A percentile compares a stretch with the other conserved stretches of the same genome.
These are phyloP conservation scores for Elymnias hypermnestra DNA, from an alignment of 1,140 invertebrate genomes.

Conservation along the genomic window DNA sequence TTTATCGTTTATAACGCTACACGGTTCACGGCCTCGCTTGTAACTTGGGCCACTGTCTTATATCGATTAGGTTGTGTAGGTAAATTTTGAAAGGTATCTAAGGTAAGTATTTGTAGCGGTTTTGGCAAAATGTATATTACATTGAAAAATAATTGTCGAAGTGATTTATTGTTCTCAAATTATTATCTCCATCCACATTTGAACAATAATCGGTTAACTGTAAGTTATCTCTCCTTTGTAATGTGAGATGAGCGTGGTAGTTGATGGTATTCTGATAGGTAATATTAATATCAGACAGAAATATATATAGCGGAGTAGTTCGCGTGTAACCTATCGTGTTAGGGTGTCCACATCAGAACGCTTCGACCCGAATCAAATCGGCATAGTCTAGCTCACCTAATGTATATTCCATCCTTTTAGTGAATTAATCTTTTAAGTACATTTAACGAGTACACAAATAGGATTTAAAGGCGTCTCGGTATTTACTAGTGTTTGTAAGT, in stretches of 20 bases:
- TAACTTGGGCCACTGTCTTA: conserved; percentile 39
- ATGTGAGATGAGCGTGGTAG: conserved; percentile 27
- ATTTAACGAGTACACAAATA: conserved; percentile 64
- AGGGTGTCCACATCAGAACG: conserved; percentile 39
- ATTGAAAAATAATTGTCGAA: conserved; percentile 37
- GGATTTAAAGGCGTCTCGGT: conserved; percentile 47
- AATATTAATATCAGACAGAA: conserved; percentile 32
- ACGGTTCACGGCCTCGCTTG: conserved; percentile 23
- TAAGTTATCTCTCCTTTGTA: conserved; percentile 37
- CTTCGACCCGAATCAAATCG: conserved; percentile 25
- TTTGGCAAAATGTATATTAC: conserved; percentile 50
- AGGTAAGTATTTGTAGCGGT: conserved; percentile 45
- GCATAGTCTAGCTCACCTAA: conserved; percentile 59
- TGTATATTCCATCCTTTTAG: conserved; percentile 74
- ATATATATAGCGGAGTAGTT: conserved; percentile 28
- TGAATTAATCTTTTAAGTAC: conserved; percentile 60
- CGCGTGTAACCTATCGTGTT: conserved; percentile 19
- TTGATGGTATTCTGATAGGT: conserved; percentile 6
- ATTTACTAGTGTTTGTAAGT: conserved; percentile 57
- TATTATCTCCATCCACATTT: conserved; percentile 67
- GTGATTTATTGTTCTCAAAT: conserved; percentile 50
- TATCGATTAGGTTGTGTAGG: conserved; percentile 63
- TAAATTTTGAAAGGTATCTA: conserved; percentile 45
- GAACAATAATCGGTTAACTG: conserved; percentile 63
- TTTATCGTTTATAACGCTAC: conserved; percentile 12